Percentiles rank a stretch among this genome's conserved stretches.
These are phyloP conservation scores for Ceryle rudis DNA, from an alignment of 2,797 vertebrate genomes.

Conservation along the genomic window DNA sequence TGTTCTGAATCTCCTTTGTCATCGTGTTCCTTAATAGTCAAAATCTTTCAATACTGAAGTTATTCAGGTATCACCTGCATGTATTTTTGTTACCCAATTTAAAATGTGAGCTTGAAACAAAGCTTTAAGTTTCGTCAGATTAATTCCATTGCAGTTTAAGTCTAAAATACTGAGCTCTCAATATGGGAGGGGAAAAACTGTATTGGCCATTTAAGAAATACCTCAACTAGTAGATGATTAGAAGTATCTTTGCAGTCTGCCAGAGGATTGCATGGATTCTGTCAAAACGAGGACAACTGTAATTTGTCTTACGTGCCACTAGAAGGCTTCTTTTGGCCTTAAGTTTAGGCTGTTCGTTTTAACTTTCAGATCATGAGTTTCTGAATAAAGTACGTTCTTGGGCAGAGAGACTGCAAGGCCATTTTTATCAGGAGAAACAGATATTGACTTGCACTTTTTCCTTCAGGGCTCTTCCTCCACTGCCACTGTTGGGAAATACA, in stretches of 20 bases:
- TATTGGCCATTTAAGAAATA: not conserved
- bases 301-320: not conserved
- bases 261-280: not conserved
- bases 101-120: not conserved
- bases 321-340: not conserved
- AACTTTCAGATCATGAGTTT: not conserved
- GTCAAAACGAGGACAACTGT: not conserved
- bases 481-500: not conserved
- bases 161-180: not conserved
- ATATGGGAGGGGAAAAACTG: not conserved
- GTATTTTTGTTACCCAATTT: not conserved
- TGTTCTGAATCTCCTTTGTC: not conserved
- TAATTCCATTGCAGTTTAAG: not conserved
- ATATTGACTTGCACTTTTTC: not conserved
- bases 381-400: not conserved
- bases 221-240: not conserved
- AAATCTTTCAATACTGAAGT: not conserved
- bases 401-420: not conserved
- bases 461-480: not conserved
- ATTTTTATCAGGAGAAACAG: not conserved
- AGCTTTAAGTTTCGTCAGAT: not conserved
- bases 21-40: rapidly evolving
- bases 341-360: not conserved
- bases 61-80: not conserved
- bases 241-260: not conserved